These are phyloP conservation scores for Forficula auricularia DNA, from an alignment of 1,140 invertebrate genomes.

Conservation along the genomic window DNA sequence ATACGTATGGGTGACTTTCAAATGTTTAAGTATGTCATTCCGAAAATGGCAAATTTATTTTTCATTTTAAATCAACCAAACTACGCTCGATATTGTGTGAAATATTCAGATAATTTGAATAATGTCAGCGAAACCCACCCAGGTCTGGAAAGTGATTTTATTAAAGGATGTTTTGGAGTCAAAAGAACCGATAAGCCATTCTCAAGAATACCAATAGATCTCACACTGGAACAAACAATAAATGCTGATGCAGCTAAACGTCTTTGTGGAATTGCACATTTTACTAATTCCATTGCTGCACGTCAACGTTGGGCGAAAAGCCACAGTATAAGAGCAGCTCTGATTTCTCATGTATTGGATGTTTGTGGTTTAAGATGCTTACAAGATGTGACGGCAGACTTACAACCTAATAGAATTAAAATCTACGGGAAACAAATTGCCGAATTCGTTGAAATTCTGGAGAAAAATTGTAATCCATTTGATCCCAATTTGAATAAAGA, in stretches of 20 bases:
- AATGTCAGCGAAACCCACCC: slow-evolving; percentile 18
- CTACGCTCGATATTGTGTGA: slow-evolving; percentile 18
- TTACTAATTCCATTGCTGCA: slow-evolving; percentile 15
- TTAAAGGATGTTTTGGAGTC: slow-evolving; percentile 12
- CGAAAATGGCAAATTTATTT: slow-evolving; percentile 20
- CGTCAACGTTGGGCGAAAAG: slow-evolving; percentile 15
- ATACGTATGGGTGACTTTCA: slow-evolving; percentile 15
- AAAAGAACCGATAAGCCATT: slow-evolving; percentile 19
- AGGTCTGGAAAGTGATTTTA: slow-evolving; percentile 12
- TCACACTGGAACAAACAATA: slow-evolving; percentile 18
- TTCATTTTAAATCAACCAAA: slow-evolving; percentile 22
- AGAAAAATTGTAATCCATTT: too few relatives aligned
- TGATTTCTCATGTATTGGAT: slow-evolving; percentile 10
- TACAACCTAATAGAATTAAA: too few relatives aligned
- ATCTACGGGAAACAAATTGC: too few relatives aligned
- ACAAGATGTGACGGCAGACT: slow-evolving; percentile 13
- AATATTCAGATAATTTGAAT: slow-evolving; percentile 18
- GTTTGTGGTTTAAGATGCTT: slow-evolving; percentile 8
- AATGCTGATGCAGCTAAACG: slow-evolving; percentile 21
- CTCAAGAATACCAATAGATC: slow-evolving; percentile 19
- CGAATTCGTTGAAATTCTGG: too few relatives aligned
- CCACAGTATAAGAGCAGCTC: slow-evolving; percentile 10
- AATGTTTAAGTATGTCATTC: slow-evolving; percentile 12
- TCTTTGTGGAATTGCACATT: slow-evolving; percentile 16
- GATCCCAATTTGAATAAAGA: too few relatives aligned